These are phyloP conservation scores for Congeria kusceri DNA, from an alignment of 2,888 invertebrate genomes.

Conservation along the genomic window DNA sequence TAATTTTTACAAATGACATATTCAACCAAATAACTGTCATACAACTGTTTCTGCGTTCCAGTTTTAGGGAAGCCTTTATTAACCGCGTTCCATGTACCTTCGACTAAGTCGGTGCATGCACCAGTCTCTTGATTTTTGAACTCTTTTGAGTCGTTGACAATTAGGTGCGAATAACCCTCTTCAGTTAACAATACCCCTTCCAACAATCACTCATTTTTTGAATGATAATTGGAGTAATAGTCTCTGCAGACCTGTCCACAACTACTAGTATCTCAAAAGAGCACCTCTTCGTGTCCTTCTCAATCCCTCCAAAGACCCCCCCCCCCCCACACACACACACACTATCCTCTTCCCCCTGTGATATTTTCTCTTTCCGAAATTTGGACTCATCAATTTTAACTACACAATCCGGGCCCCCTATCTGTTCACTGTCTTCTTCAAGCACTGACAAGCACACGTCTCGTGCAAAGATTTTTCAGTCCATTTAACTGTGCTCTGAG, in stretches of 20 bases:
- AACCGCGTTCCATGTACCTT: conserved; percentile 29
- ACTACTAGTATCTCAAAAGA: conserved; percentile 47
- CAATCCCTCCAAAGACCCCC: too few relatives aligned
- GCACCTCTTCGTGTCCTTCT: conserved; percentile 17
- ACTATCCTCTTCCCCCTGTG: conserved; percentile 46
- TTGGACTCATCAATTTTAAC: conserved; percentile 56
- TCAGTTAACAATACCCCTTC: conserved; percentile 38
- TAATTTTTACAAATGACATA: conserved; percentile 26
- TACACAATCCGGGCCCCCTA: conserved; percentile 38
- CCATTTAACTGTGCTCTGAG: too few relatives aligned
- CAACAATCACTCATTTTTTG: conserved; percentile 50
- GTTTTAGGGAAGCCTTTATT: conserved; percentile 24
- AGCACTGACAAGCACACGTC: too few relatives aligned
- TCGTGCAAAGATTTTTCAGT: too few relatives aligned
- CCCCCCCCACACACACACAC: conserved; percentile 51
- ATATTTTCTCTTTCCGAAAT: conserved; percentile 58
- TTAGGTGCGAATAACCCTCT: conserved; percentile 26
- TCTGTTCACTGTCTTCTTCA: conserved; percentile 19
- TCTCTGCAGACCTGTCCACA: conserved; percentile 34
- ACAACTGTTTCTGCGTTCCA: conserved; percentile 19
- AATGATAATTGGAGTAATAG: conserved; percentile 39
- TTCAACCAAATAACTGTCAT: conserved; percentile 31
- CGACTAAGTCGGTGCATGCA: conserved; percentile 33
- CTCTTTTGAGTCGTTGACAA: conserved; percentile 33
- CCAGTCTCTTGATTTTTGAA: conserved; percentile 34